A percentile compares a stretch with the other conserved stretches of the same genome.
phyloP scores from a whole-genome alignment of 2,113 vertebrate genomes.

The Boulengeromyrus knoepffleri region DNA sequence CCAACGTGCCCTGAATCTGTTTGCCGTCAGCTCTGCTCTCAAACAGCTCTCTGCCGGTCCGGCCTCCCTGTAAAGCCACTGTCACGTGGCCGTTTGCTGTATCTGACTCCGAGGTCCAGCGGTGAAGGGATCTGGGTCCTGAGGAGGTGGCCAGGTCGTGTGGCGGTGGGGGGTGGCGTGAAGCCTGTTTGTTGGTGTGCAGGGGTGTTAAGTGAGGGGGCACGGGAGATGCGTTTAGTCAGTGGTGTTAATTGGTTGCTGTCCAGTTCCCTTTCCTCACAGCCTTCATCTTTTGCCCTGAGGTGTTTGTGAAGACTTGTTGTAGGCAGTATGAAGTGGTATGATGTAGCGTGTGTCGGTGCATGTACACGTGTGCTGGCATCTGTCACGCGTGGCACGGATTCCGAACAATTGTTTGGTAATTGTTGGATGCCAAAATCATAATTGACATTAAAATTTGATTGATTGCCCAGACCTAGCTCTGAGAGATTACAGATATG shows the following conservation, averaged over 20 bases:
- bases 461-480: neutral
- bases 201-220: neutral
- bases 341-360: neutral
- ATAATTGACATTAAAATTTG: neutral
- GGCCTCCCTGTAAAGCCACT: neutral
- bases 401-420: neutral
- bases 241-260: neutral
- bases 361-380: neutral
- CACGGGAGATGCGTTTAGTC: neutral
- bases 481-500: neutral
- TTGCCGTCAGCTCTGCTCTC: neutral
- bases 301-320: neutral
- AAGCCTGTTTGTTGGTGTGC: neutral
- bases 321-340: neutral
- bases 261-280: neutral
- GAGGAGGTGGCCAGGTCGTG: neutral
- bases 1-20: neutral
- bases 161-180: neutral
- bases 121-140: neutral
- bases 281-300: neutral
- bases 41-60: neutral
- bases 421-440: neutral
- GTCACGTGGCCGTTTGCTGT: neutral
- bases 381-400: neutral
- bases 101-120: neutral